These are phyloP conservation scores for Grapholita molesta DNA, from an alignment of 1,140 invertebrate genomes.

Conservation along the genomic window DNA sequence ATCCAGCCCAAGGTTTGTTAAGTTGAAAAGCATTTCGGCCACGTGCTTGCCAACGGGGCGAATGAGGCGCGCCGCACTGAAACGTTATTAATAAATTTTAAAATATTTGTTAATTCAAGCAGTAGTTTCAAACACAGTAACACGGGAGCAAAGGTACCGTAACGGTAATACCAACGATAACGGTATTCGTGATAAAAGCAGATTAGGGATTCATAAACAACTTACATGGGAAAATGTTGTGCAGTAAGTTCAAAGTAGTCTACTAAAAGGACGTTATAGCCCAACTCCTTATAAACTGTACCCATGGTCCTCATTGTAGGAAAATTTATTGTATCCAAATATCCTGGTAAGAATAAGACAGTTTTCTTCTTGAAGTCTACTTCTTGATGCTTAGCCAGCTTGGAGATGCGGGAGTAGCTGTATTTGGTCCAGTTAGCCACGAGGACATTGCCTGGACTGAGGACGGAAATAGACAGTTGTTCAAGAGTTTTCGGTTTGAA, in stretches of 20 bases:
- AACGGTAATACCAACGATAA: too few species aligned
- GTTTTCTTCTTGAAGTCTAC: conserved; percentile 49
- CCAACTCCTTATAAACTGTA: conserved; percentile 34
- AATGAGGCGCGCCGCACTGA: conserved; percentile 51
- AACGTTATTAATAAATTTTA: conserved; percentile 23
- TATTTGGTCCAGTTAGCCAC: conserved; percentile 29
- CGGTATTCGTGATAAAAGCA: too few species aligned
- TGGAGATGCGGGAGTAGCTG: conserved; percentile 47
- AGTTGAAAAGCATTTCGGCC: conserved; percentile 48
- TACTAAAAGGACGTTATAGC: conserved; percentile 49
- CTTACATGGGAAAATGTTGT: background rate
- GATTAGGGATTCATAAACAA: background rate
- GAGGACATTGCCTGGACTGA: conserved; percentile 17
- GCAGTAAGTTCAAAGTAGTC: background rate
- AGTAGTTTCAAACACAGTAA: background rate
- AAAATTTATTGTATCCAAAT: conserved; percentile 47
- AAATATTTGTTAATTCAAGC: too few species aligned
- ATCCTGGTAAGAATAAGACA: conserved; percentile 46
- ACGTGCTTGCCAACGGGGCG: conserved; percentile 46
- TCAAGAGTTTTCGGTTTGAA: conserved; percentile 47
- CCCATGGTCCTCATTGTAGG: conserved; percentile 27
- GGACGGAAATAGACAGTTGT: conserved; percentile 35
- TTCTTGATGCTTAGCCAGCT: conserved; percentile 43
- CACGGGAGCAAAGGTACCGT: background rate
- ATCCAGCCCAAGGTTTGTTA: conserved; percentile 29